A percentile compares a stretch with the other conserved stretches of the same genome.
phyloP scores from a whole-genome alignment of 1,140 invertebrate species.

The Lepidotrigona ventralis region DNA sequence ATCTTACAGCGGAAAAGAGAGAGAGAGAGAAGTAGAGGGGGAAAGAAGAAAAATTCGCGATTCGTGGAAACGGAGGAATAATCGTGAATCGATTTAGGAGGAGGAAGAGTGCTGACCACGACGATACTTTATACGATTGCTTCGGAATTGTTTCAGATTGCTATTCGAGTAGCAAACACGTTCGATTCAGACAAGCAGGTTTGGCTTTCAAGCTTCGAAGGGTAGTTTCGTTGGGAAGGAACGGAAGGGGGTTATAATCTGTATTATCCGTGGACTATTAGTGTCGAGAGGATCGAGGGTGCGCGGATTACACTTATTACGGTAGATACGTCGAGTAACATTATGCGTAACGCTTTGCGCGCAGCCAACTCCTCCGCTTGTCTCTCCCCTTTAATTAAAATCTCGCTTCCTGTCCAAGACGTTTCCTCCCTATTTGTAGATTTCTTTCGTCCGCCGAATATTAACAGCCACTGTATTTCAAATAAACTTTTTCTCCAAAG shows the following conservation, averaged over 20 bases:
- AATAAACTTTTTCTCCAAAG: too few species aligned
- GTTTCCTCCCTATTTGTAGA: neutral
- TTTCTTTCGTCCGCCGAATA: too few species aligned
- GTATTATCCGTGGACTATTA: slow-evolving; percentile 78
- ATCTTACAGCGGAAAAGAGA: neutral
- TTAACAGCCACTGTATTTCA: too few species aligned
- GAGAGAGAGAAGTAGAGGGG: too few species aligned
- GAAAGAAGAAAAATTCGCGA: neutral
- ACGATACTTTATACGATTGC: slow-evolving; percentile 68
- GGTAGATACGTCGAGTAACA: slow-evolving; percentile 72
- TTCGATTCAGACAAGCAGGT: slow-evolving; percentile 59
- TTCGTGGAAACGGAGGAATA: slow-evolving; percentile 45
- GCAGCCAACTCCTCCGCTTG: slow-evolving; percentile 24
- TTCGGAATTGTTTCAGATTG: slow-evolving; percentile 75
- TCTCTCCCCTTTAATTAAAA: slow-evolving; percentile 58
- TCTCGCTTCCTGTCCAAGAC: slow-evolving; percentile 18
- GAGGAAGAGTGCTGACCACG: slow-evolving; percentile 70
- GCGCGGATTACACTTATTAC: slow-evolving; percentile 75
- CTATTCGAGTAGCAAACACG: slow-evolving; percentile 74
- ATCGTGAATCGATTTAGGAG: slow-evolving; percentile 62
- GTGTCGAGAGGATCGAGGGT: slow-evolving; percentile 74
- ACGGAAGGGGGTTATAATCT: slow-evolving; percentile 71
- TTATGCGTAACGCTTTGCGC: slow-evolving; percentile 68
- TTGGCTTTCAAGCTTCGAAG: slow-evolving; percentile 52
- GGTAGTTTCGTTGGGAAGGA: slow-evolving; percentile 50